These are phyloP conservation scores for Bubalus kerabau DNA, from an alignment of 2,113 vertebrate genomes.

Conservation along the genomic window DNA sequence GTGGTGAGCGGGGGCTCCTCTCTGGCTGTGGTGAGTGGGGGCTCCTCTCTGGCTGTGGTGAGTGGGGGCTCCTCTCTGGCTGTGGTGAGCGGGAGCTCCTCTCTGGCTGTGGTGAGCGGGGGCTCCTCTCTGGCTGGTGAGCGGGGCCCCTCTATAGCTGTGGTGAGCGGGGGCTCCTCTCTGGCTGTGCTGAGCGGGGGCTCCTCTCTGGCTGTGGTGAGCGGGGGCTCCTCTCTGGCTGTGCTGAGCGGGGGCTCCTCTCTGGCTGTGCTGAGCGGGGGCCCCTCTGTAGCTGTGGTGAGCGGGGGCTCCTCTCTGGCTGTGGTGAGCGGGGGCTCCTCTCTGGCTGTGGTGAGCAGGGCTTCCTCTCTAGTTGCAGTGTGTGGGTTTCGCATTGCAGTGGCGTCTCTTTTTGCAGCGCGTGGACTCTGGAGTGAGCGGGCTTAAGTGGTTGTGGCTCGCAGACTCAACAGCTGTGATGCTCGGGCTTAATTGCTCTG, in stretches of 20 bases:
- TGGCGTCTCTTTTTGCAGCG: accelerated
- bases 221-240: no score
- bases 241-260: accelerated
- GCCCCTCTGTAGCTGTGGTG: accelerated
- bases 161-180: no score
- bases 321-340: accelerated
- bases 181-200: no score
- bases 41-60: no score
- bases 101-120: no score
- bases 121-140: no score
- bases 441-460: background rate
- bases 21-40: no score
- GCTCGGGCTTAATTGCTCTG: background rate
- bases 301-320: accelerated
- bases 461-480: background rate
- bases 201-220: no score
- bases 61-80: no score
- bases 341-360: background rate
- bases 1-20: no score
- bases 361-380: background rate
- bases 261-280: accelerated
- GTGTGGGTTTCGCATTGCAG: background rate
- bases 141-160: no score
- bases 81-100: accelerated
- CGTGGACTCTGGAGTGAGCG: accelerated